Base-by-base conservation (phyloP, 2,888 invertebrate genomes). In the Homarus gammarus region DNA sequence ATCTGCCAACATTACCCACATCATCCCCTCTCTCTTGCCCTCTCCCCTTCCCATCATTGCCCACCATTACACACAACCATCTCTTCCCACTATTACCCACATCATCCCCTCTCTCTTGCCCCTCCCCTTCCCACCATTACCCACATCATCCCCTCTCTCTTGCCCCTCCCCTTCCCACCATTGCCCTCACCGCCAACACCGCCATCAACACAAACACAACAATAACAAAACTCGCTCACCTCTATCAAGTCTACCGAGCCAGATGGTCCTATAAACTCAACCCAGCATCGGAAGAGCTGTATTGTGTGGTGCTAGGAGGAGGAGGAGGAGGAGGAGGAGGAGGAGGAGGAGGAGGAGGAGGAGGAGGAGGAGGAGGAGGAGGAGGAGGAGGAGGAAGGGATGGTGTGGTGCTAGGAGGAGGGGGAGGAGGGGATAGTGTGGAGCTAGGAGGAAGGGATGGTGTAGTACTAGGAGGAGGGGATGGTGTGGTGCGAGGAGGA, bases 161-260 rank as follows among this genome's bases (percentile, higher is more conserved):
- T 15, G 31, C 68, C 31, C n/a, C 22, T 8, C 10, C 22, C 68
- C 10, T 72, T 27, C 36, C 40, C 73, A 73, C 73, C 73, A 73
- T 44, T 44, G n/a, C 40, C 73, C 18, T 22, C 15, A 38, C 73
- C 73, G 40, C 73, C 73, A 73, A 22, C 73, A 73, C 73, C 38
- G 38, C 73, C 73, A 73, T n/a, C 73, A 73, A 6, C 22, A 38
- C 5, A 22, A 36, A 33, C 38, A 44, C 64, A 61, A 82, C 70
- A 82, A 68, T 82, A 70, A 70, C 82, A 82, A 82, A 82, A 82
- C 82, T 82, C 70, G 10, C 44, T 12, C 70, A 82, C 82, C 82
- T 82, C 70, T 70, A 70, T 82, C 82, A 82, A 82, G 82, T 82
- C 82, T 82, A 70, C 82, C 70, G 70, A 70, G 82, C 82, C 82